Evolutionary conservation across 23 tunicate species (phyloP).

Genomic region (Trididemnum miniatum): DNA sequence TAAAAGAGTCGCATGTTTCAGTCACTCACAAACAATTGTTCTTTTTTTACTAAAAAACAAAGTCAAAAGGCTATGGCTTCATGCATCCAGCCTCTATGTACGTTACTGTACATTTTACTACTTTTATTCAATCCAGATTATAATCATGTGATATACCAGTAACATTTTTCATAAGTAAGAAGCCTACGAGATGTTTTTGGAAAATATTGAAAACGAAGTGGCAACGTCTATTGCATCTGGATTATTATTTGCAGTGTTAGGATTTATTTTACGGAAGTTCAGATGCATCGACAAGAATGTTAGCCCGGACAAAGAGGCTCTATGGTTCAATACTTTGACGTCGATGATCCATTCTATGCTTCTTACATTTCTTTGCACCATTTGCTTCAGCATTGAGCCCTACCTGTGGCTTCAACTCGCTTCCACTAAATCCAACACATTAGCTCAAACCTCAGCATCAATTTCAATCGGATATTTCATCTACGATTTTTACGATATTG

Average conservation of each 20-base stretch:
- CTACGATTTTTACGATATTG: conserved; percentile 13
- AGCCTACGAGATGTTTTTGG: background rate
- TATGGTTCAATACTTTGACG: conserved; percentile 22
- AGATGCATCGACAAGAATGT: conserved; percentile 2
- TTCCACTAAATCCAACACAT: no score
- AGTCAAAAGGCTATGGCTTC: no score
- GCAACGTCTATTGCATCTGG: background rate
- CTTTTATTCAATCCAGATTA: no score
- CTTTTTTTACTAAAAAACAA: no score
- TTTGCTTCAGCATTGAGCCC: background rate
- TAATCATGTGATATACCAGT: no score
- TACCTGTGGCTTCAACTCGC: background rate
- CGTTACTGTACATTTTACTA: no score
- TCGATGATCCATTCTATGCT: conserved; percentile 26
- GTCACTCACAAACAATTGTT: no score
- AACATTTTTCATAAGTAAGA: no score
- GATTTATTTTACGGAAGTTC: background rate
- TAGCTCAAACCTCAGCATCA: no score
- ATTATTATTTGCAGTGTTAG: background rate
- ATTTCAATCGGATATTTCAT: conserved; percentile 9
- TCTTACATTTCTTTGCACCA: background rate
- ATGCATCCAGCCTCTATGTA: no score
- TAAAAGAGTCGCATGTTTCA: no score
- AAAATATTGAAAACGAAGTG: background rate
- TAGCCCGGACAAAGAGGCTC: background rate